Percentiles rank a stretch among this genome's conserved stretches.
Conservation (phyloP, 2,113 vertebrate species). For the Sinocyclocheilus maitianheensis region DNA sequence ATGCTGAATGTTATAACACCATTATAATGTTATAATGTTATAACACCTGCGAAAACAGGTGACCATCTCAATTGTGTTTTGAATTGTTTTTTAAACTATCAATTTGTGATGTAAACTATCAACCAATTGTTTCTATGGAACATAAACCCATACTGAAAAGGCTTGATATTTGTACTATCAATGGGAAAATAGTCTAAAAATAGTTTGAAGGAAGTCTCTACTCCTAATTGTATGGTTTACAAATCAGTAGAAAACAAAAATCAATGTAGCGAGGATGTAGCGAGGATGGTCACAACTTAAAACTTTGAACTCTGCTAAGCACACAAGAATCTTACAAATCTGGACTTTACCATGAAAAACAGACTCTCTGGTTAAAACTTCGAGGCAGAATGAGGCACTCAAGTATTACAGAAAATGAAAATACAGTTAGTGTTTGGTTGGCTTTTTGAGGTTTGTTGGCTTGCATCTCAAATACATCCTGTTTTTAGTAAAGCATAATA, state of each 20-base stretch:
- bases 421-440: conserved; percentile 57
- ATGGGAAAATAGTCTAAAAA: not conserved
- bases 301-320: conserved; percentile 29
- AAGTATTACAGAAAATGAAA: conserved; percentile 38
- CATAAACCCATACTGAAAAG: not conserved
- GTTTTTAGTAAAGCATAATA: conserved; percentile 21
- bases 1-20: not conserved
- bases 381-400: conserved; percentile 52
- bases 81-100: too few relatives aligned
- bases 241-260: not conserved
- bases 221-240: not conserved
- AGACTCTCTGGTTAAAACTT: conserved; percentile 34
- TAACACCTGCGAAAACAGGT: not conserved
- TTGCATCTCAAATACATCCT: conserved; percentile 42
- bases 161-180: not conserved
- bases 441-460: conserved; percentile 43
- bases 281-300: conserved; percentile 22
- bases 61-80: too few relatives aligned
- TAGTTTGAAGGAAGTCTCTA: not conserved
- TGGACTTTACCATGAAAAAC: conserved; percentile 30
- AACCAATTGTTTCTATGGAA: not conserved
- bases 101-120: too few relatives aligned
- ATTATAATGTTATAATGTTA: not conserved
- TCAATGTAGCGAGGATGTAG: not conserved
- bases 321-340: conserved; percentile 11